phyloP scores from a whole-genome alignment of 2,888 invertebrate species.

The Athalia cordata region DNA sequence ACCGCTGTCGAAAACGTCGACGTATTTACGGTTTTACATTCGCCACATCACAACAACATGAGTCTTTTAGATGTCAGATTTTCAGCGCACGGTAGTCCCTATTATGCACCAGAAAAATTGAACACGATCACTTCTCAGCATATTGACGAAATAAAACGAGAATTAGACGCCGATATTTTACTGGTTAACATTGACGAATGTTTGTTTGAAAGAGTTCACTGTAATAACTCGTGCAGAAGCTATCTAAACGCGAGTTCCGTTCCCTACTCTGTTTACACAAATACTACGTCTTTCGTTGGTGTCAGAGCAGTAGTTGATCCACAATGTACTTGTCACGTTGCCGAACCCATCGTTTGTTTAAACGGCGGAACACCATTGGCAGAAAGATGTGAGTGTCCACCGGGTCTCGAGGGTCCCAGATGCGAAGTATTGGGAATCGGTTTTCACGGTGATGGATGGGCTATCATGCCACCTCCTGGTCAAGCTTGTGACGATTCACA shows the following conservation, averaged over 20 bases:
- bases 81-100: conserved; percentile 95
- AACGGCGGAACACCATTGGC: conserved; percentile 83
- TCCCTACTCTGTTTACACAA: conserved; percentile 92
- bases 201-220: conserved; percentile 83
- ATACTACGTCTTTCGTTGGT: conserved; percentile 95
- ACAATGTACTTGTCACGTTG: conserved; percentile 82
- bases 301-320: conserved; percentile 90
- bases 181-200: conserved; percentile 96
- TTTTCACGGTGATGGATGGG: conserved; percentile 94
- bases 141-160: conserved; percentile 82
- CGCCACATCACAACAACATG: conserved; percentile 77
- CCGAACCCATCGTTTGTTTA: conserved; percentile 78
- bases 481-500: conserved; percentile 90
- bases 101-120: conserved; percentile 90
- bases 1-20: conserved; percentile 90
- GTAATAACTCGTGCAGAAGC: conserved; percentile 88
- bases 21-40: conserved; percentile 91
- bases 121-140: conserved; percentile 88
- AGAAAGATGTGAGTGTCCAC: conserved; percentile 86
- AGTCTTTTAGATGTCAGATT: conserved; percentile 89
- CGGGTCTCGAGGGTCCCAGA: conserved; percentile 87
- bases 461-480: conserved; percentile 89
- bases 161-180: conserved; percentile 83
- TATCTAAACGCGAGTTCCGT: conserved; percentile 83
- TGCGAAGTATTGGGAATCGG: conserved; percentile 93